phyloP scores from a whole-genome alignment of 2,113 vertebrate genomes.

The Carassius carassius region DNA sequence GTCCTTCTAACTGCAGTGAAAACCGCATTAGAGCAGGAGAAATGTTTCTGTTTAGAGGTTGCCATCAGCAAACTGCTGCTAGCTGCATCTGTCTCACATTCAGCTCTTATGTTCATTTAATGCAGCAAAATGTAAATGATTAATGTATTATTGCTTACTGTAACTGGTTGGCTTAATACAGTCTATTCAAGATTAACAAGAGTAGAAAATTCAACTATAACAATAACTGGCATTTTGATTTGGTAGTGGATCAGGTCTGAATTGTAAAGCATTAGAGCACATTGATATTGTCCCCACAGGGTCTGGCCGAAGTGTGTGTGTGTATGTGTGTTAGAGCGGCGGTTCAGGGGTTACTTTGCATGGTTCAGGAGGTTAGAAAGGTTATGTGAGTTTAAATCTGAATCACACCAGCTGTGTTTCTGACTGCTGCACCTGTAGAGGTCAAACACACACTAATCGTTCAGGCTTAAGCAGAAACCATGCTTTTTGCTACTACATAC shows the following conservation, averaged over 20 bases:
- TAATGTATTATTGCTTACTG: not conserved
- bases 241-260: not conserved
- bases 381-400: conserved; percentile 50
- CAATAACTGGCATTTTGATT: not conserved
- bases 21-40: not conserved
- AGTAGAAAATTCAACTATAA: conserved; percentile 1
- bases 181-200: not conserved
- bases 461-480: not conserved
- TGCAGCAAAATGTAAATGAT: not conserved
- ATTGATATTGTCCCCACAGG: not conserved
- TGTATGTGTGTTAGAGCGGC: no score
- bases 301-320: not conserved
- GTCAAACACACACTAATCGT: conserved; percentile 54
- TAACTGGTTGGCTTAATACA: not conserved
- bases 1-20: not conserved
- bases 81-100: not conserved
- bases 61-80: not conserved
- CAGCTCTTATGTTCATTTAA: not conserved
- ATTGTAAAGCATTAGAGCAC: not conserved
- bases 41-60: not conserved
- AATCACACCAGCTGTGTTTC: conserved; percentile 78
- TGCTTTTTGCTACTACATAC: not conserved
- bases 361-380: conserved; percentile 41
- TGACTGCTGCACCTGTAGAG: conserved; percentile 74
- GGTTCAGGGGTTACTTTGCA: not conserved